Evolutionary conservation across 2,797 vertebrate species (phyloP).

Genomic region (Aulostomus chinensis): DNA sequence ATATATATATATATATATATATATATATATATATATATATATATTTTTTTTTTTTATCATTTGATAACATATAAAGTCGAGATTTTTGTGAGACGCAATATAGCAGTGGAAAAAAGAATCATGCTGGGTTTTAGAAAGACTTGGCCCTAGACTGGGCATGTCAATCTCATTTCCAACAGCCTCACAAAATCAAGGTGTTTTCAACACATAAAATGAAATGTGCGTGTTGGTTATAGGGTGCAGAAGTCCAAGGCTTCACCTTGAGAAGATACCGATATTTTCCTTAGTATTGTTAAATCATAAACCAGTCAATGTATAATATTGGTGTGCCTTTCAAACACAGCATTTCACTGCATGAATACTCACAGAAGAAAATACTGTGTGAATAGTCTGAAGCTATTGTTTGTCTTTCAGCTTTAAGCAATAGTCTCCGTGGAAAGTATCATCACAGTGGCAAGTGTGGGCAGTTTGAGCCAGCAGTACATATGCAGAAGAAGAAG

Average conservation of each 20-base stretch:
- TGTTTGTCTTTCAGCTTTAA: constrained; percentile 52
- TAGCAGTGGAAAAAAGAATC: constrained; percentile 47
- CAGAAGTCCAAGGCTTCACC: constrained; percentile 63
- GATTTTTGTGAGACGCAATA: constrained; percentile 74
- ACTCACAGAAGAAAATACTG: constrained; percentile 28
- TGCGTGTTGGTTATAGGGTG: constrained; percentile 51
- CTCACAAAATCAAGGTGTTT: constrained; percentile 74
- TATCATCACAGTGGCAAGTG: constrained; percentile 31
- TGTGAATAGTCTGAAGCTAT: constrained; percentile 45
- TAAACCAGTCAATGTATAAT: constrained; percentile 32
- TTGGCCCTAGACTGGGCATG: constrained; percentile 70
- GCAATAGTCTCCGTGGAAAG: constrained; percentile 48
- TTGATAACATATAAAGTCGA: constrained; percentile 79
- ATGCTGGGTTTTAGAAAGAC: constrained; percentile 66
- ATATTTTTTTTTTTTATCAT: constrained; percentile 70
- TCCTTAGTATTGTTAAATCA: constrained; percentile 47
- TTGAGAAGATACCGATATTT: constrained; percentile 68
- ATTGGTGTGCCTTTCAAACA: constrained; percentile 44
- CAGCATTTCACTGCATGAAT: constrained; percentile 23
- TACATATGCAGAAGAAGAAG: constrained; percentile 22
- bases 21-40: too few relatives aligned
- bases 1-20: too few relatives aligned
- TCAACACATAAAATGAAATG: constrained; percentile 52
- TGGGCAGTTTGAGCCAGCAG: constrained; percentile 42
- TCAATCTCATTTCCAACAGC: constrained; percentile 80